A percentile compares a stretch with the other conserved stretches of the same genome.
These are phyloP conservation scores for Drosophila acutilabella DNA, from an alignment of 2,888 invertebrate species.

Conservation along the genomic window DNA sequence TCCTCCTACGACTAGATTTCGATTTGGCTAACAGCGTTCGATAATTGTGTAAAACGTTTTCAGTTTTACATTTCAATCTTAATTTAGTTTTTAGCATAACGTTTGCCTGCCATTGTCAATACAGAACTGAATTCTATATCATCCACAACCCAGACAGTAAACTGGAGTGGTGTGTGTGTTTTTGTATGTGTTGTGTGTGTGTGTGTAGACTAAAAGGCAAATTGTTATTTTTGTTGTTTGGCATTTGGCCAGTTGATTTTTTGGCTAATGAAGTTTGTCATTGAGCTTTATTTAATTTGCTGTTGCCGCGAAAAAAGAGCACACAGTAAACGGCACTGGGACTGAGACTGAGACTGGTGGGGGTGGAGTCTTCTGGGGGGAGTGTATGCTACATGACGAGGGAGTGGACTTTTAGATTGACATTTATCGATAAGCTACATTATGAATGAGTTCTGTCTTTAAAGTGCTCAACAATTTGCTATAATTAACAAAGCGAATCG, in stretches of 20 bases:
- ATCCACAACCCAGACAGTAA: not conserved
- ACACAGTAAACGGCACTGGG: not conserved
- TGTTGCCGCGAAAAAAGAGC: slow-evolving; percentile 49
- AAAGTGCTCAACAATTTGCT: not conserved
- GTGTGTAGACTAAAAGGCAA: slow-evolving; percentile 56
- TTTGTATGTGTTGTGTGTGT: slow-evolving; percentile 18
- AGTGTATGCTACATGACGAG: slow-evolving; percentile 21
- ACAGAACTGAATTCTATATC: slow-evolving; percentile 2
- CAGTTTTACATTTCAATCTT: slow-evolving; percentile 85
- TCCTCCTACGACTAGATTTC: slow-evolving; percentile 13
- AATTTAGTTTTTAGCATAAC: slow-evolving; percentile 83
- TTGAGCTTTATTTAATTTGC: slow-evolving; percentile 79
- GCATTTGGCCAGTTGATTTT: slow-evolving; percentile 74
- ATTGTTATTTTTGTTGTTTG: slow-evolving; percentile 73
- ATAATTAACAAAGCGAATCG: not conserved
- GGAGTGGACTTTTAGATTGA: slow-evolving; percentile 28
- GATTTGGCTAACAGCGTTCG: slow-evolving; percentile 57
- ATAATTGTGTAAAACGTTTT: slow-evolving; percentile 84
- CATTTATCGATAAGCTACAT: slow-evolving; percentile 20
- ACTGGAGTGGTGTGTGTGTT: not conserved
- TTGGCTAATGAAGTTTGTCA: slow-evolving; percentile 81
- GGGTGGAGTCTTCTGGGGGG: not conserved
- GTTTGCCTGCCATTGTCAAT: slow-evolving; percentile 63
- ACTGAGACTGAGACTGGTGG: no score
- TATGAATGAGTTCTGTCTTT: not conserved